These are phyloP conservation scores for Stigmatopora nigra DNA, from an alignment of 2,113 vertebrate species.

Conservation along the genomic window DNA sequence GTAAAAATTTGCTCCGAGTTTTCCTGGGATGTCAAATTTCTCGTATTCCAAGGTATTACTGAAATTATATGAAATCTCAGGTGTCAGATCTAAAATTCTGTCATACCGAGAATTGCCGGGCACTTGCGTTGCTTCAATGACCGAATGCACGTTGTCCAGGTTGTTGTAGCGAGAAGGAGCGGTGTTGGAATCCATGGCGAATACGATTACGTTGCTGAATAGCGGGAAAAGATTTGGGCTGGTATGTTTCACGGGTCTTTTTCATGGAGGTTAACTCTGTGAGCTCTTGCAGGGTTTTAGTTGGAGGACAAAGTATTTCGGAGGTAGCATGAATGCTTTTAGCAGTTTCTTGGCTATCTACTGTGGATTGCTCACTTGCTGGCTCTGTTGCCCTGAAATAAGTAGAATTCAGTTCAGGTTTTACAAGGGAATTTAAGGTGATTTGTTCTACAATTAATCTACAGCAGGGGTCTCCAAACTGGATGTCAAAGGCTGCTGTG, in stretches of 20 bases:
- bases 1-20: too few relatives aligned
- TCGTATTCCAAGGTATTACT: too few relatives aligned
- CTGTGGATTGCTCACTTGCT: constrained; percentile 28
- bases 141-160: constrained; percentile 80
- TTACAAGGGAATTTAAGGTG: too few relatives aligned
- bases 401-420: neutral
- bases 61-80: too few relatives aligned
- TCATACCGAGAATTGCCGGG: too few relatives aligned
- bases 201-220: constrained; percentile 82
- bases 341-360: constrained; percentile 32
- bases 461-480: too few relatives aligned
- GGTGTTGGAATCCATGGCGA: constrained; percentile 66
- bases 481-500: too few relatives aligned
- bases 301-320: constrained; percentile 50
- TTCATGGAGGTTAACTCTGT: constrained; percentile 70
- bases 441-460: too few relatives aligned
- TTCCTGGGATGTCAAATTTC: too few relatives aligned
- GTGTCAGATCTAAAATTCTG: too few relatives aligned
- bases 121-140: constrained; percentile 67
- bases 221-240: constrained; percentile 69
- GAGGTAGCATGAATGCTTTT: constrained; percentile 32
- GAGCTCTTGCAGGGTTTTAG: constrained; percentile 69
- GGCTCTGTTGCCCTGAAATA: constrained; percentile 49
- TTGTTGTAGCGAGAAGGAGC: constrained; percentile 76
- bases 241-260: constrained; percentile 67